Percentiles rank a stretch among this genome's conserved stretches.
Evolutionary conservation across 2,113 vertebrate species (phyloP).

Genomic region (Zapus hudsonius): DNA sequence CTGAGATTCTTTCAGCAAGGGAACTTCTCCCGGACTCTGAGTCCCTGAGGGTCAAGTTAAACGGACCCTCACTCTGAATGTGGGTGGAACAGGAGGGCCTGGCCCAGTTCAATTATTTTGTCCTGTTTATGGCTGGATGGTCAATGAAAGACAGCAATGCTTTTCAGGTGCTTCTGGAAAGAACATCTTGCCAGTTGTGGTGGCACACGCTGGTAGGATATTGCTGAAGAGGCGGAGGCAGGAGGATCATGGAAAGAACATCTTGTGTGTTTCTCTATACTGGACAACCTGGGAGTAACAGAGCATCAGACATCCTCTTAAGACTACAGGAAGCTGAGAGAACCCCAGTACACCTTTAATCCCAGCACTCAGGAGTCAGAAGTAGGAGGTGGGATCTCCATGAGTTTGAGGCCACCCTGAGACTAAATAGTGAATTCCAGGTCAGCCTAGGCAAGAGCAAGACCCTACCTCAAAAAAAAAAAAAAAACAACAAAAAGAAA

Average conservation of each 20-base stretch:
- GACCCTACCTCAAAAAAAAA: too few relatives aligned
- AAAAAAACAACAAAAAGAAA: too few relatives aligned
- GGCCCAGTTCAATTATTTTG: neutral
- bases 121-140: neutral
- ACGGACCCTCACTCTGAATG: neutral
- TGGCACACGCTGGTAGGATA: too few relatives aligned
- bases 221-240: too few relatives aligned
- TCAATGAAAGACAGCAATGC: neutral
- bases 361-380: too few relatives aligned
- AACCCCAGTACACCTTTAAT: too few relatives aligned
- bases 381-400: too few relatives aligned
- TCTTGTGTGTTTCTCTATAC: neutral
- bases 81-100: neutral
- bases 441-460: too few relatives aligned
- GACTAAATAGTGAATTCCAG: too few relatives aligned
- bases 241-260: too few relatives aligned
- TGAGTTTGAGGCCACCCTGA: too few relatives aligned
- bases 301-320: neutral
- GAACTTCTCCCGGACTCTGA: neutral
- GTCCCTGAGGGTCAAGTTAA: neutral
- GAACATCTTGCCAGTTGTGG: too few relatives aligned
- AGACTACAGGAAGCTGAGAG: neutral
- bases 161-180: neutral
- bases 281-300: neutral
- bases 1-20: slow-evolving; percentile 27